These are phyloP conservation scores for Drosophila gaucha DNA, from an alignment of 2,888 invertebrate species.

Conservation along the genomic window DNA sequence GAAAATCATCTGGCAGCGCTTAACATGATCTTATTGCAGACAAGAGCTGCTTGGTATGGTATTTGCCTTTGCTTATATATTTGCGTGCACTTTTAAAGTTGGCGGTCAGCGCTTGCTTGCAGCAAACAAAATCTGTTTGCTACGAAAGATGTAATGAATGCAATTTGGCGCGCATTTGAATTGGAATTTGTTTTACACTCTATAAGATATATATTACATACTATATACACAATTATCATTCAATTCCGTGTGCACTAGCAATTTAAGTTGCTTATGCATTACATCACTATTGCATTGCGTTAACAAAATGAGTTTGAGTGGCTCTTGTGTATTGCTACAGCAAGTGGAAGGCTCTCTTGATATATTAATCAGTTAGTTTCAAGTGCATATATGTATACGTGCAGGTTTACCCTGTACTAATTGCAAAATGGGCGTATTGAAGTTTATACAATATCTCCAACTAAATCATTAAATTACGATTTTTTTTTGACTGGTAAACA, in stretches of 20 bases:
- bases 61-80: too few species aligned
- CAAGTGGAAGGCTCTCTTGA: not conserved
- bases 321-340: not conserved
- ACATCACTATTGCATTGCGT: not conserved
- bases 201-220: not conserved
- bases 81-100: too few species aligned
- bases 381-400: not conserved
- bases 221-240: not conserved
- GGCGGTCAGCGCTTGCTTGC: not conserved
- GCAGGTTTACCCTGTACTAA: not conserved
- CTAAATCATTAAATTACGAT: too few species aligned
- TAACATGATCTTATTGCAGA: not conserved
- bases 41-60: not conserved
- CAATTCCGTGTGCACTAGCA: not conserved
- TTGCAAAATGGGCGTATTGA: too few species aligned
- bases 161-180: not conserved
- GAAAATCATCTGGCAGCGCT: not conserved
- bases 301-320: not conserved
- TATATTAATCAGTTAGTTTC: conserved; percentile 10
- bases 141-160: not conserved
- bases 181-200: not conserved
- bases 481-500: too few species aligned
- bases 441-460: not conserved
- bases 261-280: not conserved
- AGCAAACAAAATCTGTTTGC: not conserved